phyloP scores from a whole-genome alignment of 2,113 vertebrate genomes.

The Podarcis raffonei region DNA sequence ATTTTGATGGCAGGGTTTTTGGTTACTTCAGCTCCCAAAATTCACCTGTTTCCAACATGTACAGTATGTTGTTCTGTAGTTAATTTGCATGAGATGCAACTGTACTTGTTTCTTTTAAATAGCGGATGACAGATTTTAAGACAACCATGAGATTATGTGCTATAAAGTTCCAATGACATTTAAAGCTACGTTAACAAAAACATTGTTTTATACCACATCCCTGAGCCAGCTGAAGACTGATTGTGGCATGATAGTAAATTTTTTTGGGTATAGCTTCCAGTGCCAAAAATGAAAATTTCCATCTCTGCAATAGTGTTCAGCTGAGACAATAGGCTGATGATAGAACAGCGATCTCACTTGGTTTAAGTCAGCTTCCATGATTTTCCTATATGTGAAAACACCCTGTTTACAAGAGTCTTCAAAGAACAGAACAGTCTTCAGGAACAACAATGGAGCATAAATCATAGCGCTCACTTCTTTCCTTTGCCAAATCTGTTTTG shows the following conservation, averaged over 20 bases:
- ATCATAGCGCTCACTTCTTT: neutral
- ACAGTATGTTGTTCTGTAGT: neutral
- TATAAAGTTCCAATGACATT: neutral
- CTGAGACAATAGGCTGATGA: neutral
- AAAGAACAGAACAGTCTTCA: conserved; percentile 18
- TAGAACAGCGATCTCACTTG: neutral
- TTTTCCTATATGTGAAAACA: neutral
- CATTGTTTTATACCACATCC: neutral
- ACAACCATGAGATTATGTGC: neutral
- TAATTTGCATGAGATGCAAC: neutral
- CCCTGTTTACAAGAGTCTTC: neutral
- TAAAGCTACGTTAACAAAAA: neutral
- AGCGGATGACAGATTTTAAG: neutral
- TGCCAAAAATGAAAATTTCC: neutral
- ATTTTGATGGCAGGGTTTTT: neutral
- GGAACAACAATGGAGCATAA: neutral
- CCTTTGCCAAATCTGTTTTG: conserved; percentile 17
- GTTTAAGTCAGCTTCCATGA: neutral
- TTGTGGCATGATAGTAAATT: neutral
- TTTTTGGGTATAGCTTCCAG: neutral
- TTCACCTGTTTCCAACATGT: neutral
- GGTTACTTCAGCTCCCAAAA: neutral
- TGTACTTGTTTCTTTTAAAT: conserved; percentile 3
- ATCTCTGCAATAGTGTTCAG: no score
- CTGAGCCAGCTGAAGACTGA: neutral